phyloP scores from a whole-genome alignment of 2,888 invertebrate species.

The Caenorhabditis drosophilae region DNA sequence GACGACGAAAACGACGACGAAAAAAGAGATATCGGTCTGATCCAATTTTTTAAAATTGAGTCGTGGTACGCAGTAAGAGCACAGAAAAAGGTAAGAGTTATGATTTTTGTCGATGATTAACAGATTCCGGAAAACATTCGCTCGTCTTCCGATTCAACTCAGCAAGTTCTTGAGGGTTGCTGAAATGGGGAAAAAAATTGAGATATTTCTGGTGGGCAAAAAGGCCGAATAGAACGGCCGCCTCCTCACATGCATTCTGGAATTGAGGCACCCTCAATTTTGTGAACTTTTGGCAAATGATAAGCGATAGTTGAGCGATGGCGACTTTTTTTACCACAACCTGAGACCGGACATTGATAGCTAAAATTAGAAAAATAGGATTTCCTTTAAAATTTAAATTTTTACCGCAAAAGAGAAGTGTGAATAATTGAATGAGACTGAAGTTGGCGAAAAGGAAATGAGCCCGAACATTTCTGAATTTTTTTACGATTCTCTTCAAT shows the following conservation, averaged over 20 bases:
- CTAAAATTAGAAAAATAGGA: too few relatives aligned
- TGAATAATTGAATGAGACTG: background rate
- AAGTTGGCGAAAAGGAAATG: background rate
- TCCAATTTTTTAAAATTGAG: slow-evolving; percentile 12
- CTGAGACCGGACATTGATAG: background rate
- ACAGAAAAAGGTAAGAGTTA: slow-evolving; percentile 5
- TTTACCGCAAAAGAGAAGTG: too few relatives aligned
- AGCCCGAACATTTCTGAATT: too few relatives aligned
- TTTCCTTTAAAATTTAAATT: too few relatives aligned
- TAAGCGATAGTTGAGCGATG: background rate
- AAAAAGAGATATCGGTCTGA: background rate
- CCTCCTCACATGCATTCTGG: background rate
- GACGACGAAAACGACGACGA: slow-evolving; percentile 6
- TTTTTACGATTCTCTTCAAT: too few relatives aligned
- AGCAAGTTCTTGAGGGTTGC: background rate
- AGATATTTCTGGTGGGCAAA: background rate
- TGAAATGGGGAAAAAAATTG: background rate
- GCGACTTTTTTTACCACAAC: background rate
- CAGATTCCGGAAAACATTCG: background rate
- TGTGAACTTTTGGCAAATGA: background rate
- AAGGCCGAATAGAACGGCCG: too few relatives aligned
- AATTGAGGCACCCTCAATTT: background rate
- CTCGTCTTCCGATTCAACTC: background rate
- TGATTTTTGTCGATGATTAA: background rate
- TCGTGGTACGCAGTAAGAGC: slow-evolving; percentile 22